phyloP scores from a whole-genome alignment of 2,113 vertebrate genomes.

The Apodemus sylvaticus region DNA sequence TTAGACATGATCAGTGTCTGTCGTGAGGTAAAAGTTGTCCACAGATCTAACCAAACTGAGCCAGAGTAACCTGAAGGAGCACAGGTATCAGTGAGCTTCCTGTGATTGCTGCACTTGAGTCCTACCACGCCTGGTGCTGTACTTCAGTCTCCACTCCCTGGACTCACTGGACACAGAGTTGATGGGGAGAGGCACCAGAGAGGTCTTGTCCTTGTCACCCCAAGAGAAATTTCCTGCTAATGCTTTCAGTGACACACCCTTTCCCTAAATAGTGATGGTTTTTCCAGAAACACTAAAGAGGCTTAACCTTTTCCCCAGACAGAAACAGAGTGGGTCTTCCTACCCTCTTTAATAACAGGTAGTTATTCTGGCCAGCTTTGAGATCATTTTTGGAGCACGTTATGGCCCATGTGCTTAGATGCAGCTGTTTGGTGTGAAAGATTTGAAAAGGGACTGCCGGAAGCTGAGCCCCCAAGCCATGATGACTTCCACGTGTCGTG shows the following conservation, averaged over 20 bases:
- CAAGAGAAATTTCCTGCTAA: neutral
- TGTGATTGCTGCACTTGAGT: conserved; percentile 67
- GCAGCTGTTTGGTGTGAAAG: neutral
- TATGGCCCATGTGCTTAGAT: neutral
- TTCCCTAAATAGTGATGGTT: neutral
- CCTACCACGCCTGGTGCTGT: conserved; percentile 22
- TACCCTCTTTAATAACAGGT: neutral
- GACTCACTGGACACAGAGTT: neutral
- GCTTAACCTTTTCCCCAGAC: conserved; percentile 10
- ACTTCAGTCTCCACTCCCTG: neutral
- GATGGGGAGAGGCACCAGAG: neutral
- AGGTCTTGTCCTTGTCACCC: neutral
- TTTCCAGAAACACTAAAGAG: neutral
- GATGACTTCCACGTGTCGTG: neutral
- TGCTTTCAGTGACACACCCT: neutral
- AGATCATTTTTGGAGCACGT: neutral
- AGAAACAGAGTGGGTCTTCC: neutral
- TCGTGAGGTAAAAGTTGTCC: conserved; percentile 84
- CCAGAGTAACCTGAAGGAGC: conserved; percentile 80
- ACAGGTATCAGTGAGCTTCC: conserved; percentile 71
- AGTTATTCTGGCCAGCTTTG: neutral
- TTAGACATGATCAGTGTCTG: conserved; percentile 83
- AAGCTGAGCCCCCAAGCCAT: conserved; percentile 20
- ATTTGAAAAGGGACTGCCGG: neutral
- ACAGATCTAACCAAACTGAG: conserved; percentile 83